Evolutionary conservation across 2,113 vertebrate species (phyloP), one percentile per base, ranked within the genome.

Genomic region (Triplophysa tibetana): DNA sequence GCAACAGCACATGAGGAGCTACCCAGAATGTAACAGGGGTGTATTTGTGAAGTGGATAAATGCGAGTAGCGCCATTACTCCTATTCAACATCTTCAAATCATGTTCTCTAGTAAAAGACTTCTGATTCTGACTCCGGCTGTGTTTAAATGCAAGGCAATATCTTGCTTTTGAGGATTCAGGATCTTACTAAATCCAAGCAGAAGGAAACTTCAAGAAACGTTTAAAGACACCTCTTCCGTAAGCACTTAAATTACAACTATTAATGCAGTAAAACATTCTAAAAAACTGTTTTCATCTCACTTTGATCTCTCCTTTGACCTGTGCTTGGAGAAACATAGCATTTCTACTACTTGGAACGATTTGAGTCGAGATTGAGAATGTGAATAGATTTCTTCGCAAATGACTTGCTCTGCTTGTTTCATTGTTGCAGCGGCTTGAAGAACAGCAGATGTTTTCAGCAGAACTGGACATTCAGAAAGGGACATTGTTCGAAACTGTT

Each of bases 1-100:
- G 96, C 19, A 98, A 98, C 81, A 97, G 96, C 88, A 98, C 97
- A 86, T 98, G 95, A 92, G 75, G 54, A 65, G 26, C 63, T 19
- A 38, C 7, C 12, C 3, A 14, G 11, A 4, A 29, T 10, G 41
- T n/a, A 69, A 41, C 33, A 41, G 21, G 10, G 3, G 13, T 41
- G 66, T 54, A 66, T 64, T 41, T 73, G 12, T 24, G 75, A 50
- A 80, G 65, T 70, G 50, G 66, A 48, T 73, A 38, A 21, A 2
- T 12, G 65, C 21, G 79, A 78, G 48, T 52, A 67, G 24, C n/a
- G 50, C 64, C 29, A 26, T 7, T 43, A 41, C 72, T 72, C 10
- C 26, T 38, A n/a, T 70, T 63, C 61, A 21, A 79, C 63, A 78
- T 26, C 70, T 23, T 38, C 33, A 7, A 38, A n/a, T 41, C 48